Evolutionary conservation across 2,797 vertebrate species (phyloP), one percentile per base, ranked within the genome.

Genomic region (Pseudochirops corinnae): DNA sequence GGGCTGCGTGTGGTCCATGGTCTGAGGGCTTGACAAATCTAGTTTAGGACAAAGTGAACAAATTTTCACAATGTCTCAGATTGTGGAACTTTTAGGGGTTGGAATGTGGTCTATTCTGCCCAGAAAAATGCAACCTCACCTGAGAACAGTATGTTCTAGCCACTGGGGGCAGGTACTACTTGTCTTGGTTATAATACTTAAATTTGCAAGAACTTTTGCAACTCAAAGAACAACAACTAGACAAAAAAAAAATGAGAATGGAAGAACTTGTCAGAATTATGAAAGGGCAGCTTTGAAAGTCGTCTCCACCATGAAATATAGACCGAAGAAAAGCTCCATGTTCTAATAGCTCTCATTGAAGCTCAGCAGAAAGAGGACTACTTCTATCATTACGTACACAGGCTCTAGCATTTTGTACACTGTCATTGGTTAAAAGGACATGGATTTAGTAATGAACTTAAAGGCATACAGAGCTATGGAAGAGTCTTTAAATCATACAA

Each of bases 201-300:
- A 33, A 90, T 39, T 90, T 93, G 39, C 31, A 50, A 92, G 58
- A 53, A 91, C 29, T 67, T 14, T 16, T 67, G 13, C 33, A 67
- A 67, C 62, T 67, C 60, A 62, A 62, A 62, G 60, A 31, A 33
- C 29, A 33, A 62, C 13, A 33, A 31, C 31, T 13, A 33, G 31
- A 14, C 29, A n/a, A 16, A 4, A 31, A 31, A 57, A 92, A 74
- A 95, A 91, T 4, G 62, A 57, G 14, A 58, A 91, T 5, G 12
- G 26, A 55, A 0, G 55, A 55, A n/a, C 0, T 0, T 4, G 10
- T 56, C 46, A 33, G 56, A 57, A 31, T 21, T n/a, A 94, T 12
- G 46, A 29, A 50, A 46, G 24, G 55, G 62, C 10, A 87, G 57
- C 24, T 52, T 0, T 0, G 55, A 56, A 53, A 5, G 16, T 55